Evolutionary conservation across 2,797 vertebrate genomes (phyloP).

Genomic region (Coranthus polyacanthus): DNA sequence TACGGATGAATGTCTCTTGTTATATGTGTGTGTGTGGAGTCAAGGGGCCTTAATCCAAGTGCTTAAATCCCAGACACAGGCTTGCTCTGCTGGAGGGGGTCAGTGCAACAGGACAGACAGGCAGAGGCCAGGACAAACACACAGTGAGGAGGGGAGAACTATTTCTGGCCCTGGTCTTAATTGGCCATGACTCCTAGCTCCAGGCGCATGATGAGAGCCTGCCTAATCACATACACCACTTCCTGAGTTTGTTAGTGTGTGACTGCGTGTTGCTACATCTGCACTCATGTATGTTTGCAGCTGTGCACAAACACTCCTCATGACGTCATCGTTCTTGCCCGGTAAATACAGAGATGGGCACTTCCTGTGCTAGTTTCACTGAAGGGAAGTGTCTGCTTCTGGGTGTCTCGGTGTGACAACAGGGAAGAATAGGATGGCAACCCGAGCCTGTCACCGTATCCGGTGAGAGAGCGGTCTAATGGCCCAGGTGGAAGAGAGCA

Average conservation of each 20-base stretch:
- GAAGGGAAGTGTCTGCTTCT: slow-evolving; percentile 35
- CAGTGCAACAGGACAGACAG: slow-evolving; percentile 73
- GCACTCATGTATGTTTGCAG: slow-evolving; percentile 36
- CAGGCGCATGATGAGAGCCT: slow-evolving; percentile 72
- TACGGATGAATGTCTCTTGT: slow-evolving; percentile 55
- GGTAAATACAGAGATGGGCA: slow-evolving; percentile 32
- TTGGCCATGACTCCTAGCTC: slow-evolving; percentile 80
- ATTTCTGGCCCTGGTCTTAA: slow-evolving; percentile 82
- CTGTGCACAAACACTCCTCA: slow-evolving; percentile 20
- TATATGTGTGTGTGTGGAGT: slow-evolving; percentile 48
- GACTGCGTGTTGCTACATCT: slow-evolving; percentile 23
- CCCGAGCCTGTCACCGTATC: slow-evolving; percentile 52
- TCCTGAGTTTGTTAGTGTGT: slow-evolving; percentile 68
- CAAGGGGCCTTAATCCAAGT: slow-evolving; percentile 78
- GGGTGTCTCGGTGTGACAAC: slow-evolving; percentile 50
- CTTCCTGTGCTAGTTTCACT: slow-evolving; percentile 54
- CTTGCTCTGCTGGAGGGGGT: slow-evolving; percentile 70
- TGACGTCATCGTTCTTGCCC: slow-evolving; percentile 20
- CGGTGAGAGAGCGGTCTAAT: slow-evolving; percentile 53
- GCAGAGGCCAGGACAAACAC: slow-evolving; percentile 72
- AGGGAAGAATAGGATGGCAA: slow-evolving; percentile 59
- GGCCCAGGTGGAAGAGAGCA: slow-evolving; percentile 60
- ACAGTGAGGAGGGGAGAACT: slow-evolving; percentile 65
- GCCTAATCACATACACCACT: slow-evolving; percentile 74
- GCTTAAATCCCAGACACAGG: slow-evolving; percentile 73